Evolutionary conservation across 2,113 vertebrate species (phyloP).

Genomic region (Pygoscelis adeliae): DNA sequence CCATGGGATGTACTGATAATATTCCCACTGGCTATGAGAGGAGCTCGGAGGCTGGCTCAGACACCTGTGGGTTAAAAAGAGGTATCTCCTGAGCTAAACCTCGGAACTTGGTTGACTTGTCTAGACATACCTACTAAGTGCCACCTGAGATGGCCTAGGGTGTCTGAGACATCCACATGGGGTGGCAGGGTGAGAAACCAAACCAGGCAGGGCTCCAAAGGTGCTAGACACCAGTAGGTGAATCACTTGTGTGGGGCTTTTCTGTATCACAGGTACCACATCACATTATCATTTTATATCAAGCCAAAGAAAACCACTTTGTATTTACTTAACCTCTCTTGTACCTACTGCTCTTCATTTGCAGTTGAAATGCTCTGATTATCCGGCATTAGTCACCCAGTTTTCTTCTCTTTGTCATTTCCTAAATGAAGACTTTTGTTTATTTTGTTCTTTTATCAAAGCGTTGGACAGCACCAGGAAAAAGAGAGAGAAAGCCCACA

Average conservation of each 20-base stretch:
- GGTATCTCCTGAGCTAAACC: not conserved
- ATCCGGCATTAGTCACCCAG: not conserved
- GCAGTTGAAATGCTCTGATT: not conserved
- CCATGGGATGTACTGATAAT: not conserved
- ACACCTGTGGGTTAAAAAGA: not conserved
- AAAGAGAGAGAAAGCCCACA: not conserved
- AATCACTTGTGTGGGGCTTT: not conserved
- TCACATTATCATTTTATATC: not conserved
- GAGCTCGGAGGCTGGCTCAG: not conserved
- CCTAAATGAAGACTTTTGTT: not conserved
- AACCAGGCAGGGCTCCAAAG: not conserved
- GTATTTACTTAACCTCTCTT: not conserved
- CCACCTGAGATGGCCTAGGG: not conserved
- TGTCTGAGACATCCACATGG: not conserved
- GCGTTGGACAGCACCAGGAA: not conserved
- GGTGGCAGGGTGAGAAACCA: not conserved
- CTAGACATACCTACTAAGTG: not conserved
- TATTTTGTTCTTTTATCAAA: not conserved
- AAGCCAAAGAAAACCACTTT: not conserved
- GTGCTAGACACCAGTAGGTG: not conserved
- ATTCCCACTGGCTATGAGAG: not conserved
- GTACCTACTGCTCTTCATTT: not conserved
- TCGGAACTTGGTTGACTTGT: not conserved
- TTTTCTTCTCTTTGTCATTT: not conserved
- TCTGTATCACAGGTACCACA: not conserved